Percentiles rank a stretch among this genome's conserved stretches.
These are phyloP conservation scores for Solea solea DNA, from an alignment of 2,113 vertebrate species.

Conservation along the genomic window DNA sequence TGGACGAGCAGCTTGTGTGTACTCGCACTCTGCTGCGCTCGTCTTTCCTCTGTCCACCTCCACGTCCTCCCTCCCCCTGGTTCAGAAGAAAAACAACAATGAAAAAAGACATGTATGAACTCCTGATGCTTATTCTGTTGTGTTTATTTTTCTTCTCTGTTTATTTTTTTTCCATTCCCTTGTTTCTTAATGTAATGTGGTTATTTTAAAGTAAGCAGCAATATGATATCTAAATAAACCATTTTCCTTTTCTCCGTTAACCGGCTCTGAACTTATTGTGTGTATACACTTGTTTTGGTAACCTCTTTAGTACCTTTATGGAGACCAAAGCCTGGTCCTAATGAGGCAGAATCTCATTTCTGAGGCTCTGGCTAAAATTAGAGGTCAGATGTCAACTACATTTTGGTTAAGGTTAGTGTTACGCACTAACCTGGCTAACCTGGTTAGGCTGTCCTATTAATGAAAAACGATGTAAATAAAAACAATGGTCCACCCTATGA, in stretches of 20 bases:
- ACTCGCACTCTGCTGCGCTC: slow-evolving; percentile 21
- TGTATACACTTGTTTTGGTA: background rate
- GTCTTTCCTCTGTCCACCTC: slow-evolving; percentile 14
- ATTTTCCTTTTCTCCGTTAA: slow-evolving; percentile 45
- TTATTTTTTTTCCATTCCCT: slow-evolving; percentile 30
- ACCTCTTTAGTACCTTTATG: too few species aligned
- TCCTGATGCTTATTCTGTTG: slow-evolving; percentile 45
- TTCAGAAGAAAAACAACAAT: slow-evolving; percentile 38
- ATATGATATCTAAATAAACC: slow-evolving; percentile 65
- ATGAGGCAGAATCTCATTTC: too few species aligned
- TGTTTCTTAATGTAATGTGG: slow-evolving; percentile 69
- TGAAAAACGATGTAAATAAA: too few species aligned
- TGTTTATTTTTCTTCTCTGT: slow-evolving; percentile 48
- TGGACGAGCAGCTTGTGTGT: slow-evolving; percentile 32
- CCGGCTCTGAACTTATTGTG: background rate
- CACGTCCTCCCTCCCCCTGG: background rate
- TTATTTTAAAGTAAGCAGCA: slow-evolving; percentile 69
- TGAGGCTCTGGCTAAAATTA: too few species aligned
- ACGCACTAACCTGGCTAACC: too few species aligned
- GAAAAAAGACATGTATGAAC: slow-evolving; percentile 44
- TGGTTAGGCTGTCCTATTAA: too few species aligned
- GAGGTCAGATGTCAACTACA: too few species aligned
- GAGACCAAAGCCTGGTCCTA: too few species aligned
- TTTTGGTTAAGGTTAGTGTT: too few species aligned
- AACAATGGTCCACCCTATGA: too few species aligned